Base-by-base conservation (phyloP, 2,888 invertebrate species). In the Sepiola atlantica region DNA sequence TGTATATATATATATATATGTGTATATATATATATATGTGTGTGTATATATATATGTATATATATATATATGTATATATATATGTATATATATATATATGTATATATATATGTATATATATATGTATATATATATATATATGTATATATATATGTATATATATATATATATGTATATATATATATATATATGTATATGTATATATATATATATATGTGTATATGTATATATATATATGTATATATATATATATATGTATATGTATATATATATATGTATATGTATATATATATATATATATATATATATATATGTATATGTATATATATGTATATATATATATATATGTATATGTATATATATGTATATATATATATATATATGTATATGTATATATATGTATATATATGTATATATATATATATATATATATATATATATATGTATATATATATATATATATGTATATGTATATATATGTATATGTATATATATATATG, bases 101-200 rank as follows among this genome's bases (percentile, higher is more conserved):
- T 77, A 77, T 77, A 77, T 77, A 77, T 77, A 24, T 77, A 77
- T 77, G 24, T 77, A 77, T 77, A 77, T 77, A 77, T 77, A 77
- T 77, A 77, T 77, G 77, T 77, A 77, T 77, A 77, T 77, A 77
- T 77, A 77, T 77, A 77, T 24, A 77, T 77, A 77, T 77, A 77
- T 77, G 24, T 77, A 77, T 77, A 77, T 77, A 77, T 77, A 77
- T 77, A 24, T 77, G 24, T 77, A 77, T 77, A 77, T 77, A 77
- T 77, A 77, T 77, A 77, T 77, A 77, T 77, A 77, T 77, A 77
- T 77, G 24, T 77, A 24, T 77, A 77, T 77, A 77, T 77, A 77
- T 77, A 77, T 77, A 77, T 77, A 77, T 24, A 77, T 77, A 77
- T 77, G 24, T 77, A 77, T 77, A 77, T 77, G 24, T 77, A 77